Evolutionary conservation across 1,140 invertebrate genomes (phyloP).

Genomic region (Yoshiicerus persimilis): DNA sequence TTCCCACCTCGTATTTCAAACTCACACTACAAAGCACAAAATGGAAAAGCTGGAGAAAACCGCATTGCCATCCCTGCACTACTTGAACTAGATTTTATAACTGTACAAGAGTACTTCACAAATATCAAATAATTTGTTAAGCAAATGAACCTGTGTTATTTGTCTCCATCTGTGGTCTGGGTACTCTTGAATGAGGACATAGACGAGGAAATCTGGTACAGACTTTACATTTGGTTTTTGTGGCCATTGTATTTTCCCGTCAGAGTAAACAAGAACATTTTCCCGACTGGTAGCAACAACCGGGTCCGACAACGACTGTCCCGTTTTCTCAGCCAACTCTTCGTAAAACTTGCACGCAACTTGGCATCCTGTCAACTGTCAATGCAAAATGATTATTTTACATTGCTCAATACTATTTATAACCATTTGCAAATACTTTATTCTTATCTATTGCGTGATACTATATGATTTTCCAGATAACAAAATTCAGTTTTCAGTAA

Average conservation of each 20-base stretch:
- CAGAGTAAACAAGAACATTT: constrained; percentile 60
- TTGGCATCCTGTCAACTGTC: constrained; percentile 68
- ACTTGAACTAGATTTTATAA: background rate
- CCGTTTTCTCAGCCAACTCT: constrained; percentile 57
- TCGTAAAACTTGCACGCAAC: constrained; percentile 68
- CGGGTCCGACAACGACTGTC: constrained; percentile 58
- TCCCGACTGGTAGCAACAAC: constrained; percentile 68
- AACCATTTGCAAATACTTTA: background rate
- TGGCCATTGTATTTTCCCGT: constrained; percentile 31
- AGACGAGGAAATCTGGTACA: constrained; percentile 58
- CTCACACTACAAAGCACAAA: background rate
- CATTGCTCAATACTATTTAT: background rate
- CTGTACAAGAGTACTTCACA: too few species aligned
- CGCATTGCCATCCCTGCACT: background rate
- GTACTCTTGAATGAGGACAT: constrained; percentile 65
- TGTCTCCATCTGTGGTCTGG: constrained; percentile 64
- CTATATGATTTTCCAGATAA: background rate
- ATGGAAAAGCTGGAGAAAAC: background rate
- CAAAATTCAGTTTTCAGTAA: too few species aligned
- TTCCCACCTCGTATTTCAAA: background rate
- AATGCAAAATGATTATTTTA: background rate
- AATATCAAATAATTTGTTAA: constrained; percentile 12
- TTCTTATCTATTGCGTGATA: too few species aligned
- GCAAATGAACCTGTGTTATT: constrained; percentile 55
- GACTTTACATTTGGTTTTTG: background rate